These are phyloP conservation scores for Siniperca knerii DNA, from an alignment of 2,113 vertebrate species.

Conservation along the genomic window DNA sequence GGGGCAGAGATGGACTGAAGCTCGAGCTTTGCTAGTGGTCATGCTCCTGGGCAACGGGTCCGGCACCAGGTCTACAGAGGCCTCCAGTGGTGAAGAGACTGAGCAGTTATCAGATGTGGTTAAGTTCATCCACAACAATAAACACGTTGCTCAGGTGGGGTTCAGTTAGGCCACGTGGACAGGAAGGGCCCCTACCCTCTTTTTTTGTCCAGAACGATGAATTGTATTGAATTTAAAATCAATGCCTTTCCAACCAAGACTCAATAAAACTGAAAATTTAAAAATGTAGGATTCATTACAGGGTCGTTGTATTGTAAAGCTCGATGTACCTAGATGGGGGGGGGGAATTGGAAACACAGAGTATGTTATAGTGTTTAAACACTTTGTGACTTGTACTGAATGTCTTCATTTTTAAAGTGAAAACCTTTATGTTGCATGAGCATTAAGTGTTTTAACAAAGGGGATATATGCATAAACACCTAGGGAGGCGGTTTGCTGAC, in stretches of 20 bases:
- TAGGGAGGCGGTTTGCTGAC: neutral
- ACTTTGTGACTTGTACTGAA: too few species aligned
- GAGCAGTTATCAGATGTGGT: conserved; percentile 9
- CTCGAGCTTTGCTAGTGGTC: neutral
- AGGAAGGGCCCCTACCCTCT: neutral
- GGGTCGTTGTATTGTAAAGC: neutral
- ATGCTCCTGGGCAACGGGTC: neutral
- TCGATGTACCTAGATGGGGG: too few species aligned
- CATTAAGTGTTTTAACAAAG: neutral
- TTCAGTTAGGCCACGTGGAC: neutral
- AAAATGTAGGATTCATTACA: neutral
- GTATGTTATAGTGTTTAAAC: neutral
- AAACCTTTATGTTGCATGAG: neutral
- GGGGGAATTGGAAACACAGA: neutral
- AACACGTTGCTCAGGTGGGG: neutral
- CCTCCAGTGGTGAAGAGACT: neutral
- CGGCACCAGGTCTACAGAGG: neutral
- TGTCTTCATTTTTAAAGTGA: neutral
- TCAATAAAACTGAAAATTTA: neutral
- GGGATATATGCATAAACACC: neutral
- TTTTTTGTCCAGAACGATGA: too few species aligned
- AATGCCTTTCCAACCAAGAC: too few species aligned
- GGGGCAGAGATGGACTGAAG: neutral
- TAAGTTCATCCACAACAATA: conserved; percentile 3
- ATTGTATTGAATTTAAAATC: too few species aligned